Evolutionary conservation across 1,140 invertebrate species (phyloP), one percentile per base, ranked within the genome.

Genomic region (Charaxes varanes): DNA sequence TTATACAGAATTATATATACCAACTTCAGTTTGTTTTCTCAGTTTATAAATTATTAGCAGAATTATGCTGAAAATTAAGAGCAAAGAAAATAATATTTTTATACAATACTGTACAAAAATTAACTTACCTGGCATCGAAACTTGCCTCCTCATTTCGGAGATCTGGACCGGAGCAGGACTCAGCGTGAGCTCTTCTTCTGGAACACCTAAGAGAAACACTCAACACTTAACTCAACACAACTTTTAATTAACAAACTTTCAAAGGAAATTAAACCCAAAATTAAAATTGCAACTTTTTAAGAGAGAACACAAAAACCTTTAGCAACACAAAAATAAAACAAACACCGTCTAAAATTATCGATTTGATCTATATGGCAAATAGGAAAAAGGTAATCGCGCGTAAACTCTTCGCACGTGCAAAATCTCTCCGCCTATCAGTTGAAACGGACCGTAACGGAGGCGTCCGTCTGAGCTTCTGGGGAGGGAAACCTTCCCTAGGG

Each of bases 381-480:
- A 36, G 47, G 15, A 14, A 27, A 35, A 42, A 41, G 13, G 23
- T 38, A 37, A 24, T 21, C 35, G 52, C 65, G 61, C 56, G 59
- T 46, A 56, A 57, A 52, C 41, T 53, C n/a, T 46, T 38, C 58
- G 51, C 59, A 67, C 56, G 64, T 69, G 62, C 49, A 52, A 54
- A 61, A 51, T 64, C 61, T 36, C 40, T 35, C 47, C 52, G 38
- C 35, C 54, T 37, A 15, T 48, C 48, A 48, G 46, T 57, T 33
- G 49, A 43, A 69, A 57, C 64, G 61, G 58, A 71, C 74, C 69
- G 74, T 62, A 43, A 61, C 68, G 69, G 30, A 57, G 60, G 70
- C 72, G 62, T 61, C 54, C 70, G 63, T 49, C 41, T 56, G 49
- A 53, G 77, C 72, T 67, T 81, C 77, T 81, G 77, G 63, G 49